Conservation (phyloP, 2,888 invertebrate genomes). For the Sminthurides aquaticus region DNA sequence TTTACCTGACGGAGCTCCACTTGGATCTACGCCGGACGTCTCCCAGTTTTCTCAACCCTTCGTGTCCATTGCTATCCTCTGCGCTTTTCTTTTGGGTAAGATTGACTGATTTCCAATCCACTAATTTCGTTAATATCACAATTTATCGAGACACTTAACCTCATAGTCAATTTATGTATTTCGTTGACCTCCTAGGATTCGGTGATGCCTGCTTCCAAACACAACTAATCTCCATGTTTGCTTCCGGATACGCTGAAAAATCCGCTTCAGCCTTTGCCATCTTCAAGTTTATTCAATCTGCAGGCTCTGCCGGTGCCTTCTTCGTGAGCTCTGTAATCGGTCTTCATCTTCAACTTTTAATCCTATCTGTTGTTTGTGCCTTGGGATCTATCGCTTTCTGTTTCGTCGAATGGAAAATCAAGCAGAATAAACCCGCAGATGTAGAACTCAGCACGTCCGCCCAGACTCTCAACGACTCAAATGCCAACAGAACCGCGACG, state of each 20-base stretch:
- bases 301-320: slow-evolving; percentile 77
- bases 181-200: slow-evolving; percentile 55
- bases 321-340: slow-evolving; percentile 68
- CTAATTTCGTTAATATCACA: no score
- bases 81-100: slow-evolving; percentile 77
- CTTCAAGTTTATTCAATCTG: slow-evolving; percentile 92
- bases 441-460: not conserved
- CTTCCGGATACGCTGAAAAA: slow-evolving; percentile 76
- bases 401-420: slow-evolving; percentile 37
- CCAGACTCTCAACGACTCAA: not conserved
- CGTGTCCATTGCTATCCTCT: slow-evolving; percentile 61
- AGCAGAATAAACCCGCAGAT: slow-evolving; percentile 11
- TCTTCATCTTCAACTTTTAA: slow-evolving; percentile 64
- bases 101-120: no score
- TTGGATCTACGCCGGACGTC: slow-evolving; percentile 56
- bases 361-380: slow-evolving; percentile 49
- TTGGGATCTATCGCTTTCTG: slow-evolving; percentile 33
- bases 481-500: not conserved
- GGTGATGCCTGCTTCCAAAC: slow-evolving; percentile 98
- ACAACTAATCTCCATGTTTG: slow-evolving; percentile 86
- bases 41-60: slow-evolving; percentile 31
- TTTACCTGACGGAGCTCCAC: slow-evolving; percentile 72
- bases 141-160: no score
- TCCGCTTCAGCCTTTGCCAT: slow-evolving; percentile 95
- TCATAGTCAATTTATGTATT: no score